Evolutionary conservation across 2,888 invertebrate species (phyloP).

Genomic region (Tromatobia lineatoria): DNA sequence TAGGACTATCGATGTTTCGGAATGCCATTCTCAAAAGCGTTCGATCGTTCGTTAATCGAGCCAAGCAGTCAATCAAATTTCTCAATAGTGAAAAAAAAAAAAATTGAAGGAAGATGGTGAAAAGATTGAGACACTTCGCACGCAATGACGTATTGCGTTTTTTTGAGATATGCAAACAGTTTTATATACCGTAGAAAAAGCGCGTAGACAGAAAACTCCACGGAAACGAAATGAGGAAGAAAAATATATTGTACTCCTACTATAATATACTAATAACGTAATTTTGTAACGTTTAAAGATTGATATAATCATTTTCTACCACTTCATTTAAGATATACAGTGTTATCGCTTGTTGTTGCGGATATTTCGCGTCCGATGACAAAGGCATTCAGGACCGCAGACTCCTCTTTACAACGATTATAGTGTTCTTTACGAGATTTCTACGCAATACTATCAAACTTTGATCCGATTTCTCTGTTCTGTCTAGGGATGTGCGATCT

Average conservation of each 20-base stretch:
- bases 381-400: conserved; percentile 17
- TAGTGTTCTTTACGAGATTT: conserved; percentile 28
- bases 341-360: conserved; percentile 34
- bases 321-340: conserved; percentile 69
- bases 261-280: conserved; percentile 70
- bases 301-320: conserved; percentile 75
- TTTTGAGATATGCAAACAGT: conserved; percentile 39
- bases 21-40: conserved; percentile 37
- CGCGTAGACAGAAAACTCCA: conserved; percentile 17
- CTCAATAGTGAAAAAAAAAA: conserved; percentile 11
- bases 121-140: conserved; percentile 31
- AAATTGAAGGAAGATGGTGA: conserved; percentile 9
- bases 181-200: conserved; percentile 53
- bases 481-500: no score
- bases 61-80: conserved; percentile 65
- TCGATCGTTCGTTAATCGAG: conserved; percentile 49
- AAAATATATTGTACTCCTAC: conserved; percentile 51
- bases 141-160: conserved; percentile 47
- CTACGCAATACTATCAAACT: background rate
- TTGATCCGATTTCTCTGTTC: conserved; percentile 8
- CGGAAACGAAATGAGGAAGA: conserved; percentile 7
- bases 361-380: conserved; percentile 37
- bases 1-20: conserved; percentile 38
- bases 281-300: conserved; percentile 73
- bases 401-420: conserved; percentile 21